Conservation (phyloP, 2,888 invertebrate species). For the Cremastinae sp. region DNA sequence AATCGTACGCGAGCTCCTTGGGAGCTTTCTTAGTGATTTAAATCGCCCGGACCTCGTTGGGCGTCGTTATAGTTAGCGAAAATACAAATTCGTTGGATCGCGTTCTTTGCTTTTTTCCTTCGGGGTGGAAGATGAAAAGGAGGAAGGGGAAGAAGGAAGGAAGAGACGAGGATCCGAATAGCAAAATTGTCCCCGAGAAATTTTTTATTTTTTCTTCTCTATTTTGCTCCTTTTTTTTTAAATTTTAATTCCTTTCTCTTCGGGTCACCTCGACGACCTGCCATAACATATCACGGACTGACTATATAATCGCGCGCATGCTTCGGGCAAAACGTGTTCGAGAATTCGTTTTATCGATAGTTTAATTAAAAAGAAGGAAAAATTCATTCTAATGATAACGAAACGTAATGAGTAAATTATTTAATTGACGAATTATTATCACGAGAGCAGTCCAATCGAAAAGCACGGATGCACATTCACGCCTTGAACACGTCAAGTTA, state of each 20-base stretch:
- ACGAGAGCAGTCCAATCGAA: neutral
- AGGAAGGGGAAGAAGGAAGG: neutral
- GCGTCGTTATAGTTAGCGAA: conserved; percentile 35
- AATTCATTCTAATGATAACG: conserved; percentile 34
- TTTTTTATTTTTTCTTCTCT: conserved; percentile 16
- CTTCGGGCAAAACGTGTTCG: conserved; percentile 31
- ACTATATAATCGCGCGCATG: conserved; percentile 52
- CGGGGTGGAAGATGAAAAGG: neutral
- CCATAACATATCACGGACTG: conserved; percentile 66
- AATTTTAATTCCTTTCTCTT: conserved; percentile 34
- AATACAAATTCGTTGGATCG: conserved; percentile 6
- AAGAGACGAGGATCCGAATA: conserved; percentile 1
- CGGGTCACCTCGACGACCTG: conserved; percentile 63
- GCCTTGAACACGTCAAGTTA: no score
- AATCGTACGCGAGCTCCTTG: conserved; percentile 12
- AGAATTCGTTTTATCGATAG: conserved; percentile 41
- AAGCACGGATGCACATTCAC: neutral
- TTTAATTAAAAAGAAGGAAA: conserved; percentile 25
- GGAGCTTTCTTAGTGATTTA: conserved; percentile 3
- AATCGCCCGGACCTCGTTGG: conserved; percentile 2
- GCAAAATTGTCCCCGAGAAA: conserved; percentile 23
- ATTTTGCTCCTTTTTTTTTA: conserved; percentile 13
- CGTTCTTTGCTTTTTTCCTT: neutral
- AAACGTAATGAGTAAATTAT: conserved; percentile 1
- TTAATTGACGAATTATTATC: conserved; percentile 6